A percentile compares a stretch with the other conserved stretches of the same genome.
Evolutionary conservation across 2,888 invertebrate species (phyloP).

Genomic region (Amphimallon solstitiale): DNA sequence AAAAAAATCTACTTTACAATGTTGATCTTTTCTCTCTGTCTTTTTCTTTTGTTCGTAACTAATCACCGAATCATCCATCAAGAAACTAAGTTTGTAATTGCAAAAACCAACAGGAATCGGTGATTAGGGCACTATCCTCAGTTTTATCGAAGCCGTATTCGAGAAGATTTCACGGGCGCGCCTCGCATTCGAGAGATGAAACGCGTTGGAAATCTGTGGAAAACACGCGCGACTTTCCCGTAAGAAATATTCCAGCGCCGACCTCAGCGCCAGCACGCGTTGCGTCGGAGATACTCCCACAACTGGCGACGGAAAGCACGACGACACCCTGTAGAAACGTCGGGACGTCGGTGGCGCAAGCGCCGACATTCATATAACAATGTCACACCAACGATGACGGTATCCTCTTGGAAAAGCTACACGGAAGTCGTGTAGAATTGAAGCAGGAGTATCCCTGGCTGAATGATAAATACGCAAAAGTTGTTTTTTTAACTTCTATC

Average conservation of each 20-base stretch:
- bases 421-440: too few relatives aligned
- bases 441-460: too few relatives aligned
- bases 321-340: constrained; percentile 47
- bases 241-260: neutral
- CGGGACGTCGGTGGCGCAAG: constrained; percentile 45
- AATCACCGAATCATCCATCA: too few relatives aligned
- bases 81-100: too few relatives aligned
- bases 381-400: constrained; percentile 34
- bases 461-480: too few relatives aligned
- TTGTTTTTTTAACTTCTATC: too few relatives aligned
- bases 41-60: neutral
- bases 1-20: constrained; percentile 4
- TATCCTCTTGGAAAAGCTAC: neutral
- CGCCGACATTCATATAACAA: constrained; percentile 33
- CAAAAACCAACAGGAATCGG: too few relatives aligned
- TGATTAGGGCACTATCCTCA: too few relatives aligned
- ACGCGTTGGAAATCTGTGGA: neutral
- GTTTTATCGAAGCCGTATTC: too few relatives aligned
- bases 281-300: constrained; percentile 45
- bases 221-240: constrained; percentile 12
- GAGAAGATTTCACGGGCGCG: too few relatives aligned
- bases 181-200: too few relatives aligned
- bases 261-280: neutral
- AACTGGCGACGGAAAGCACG: constrained; percentile 48
- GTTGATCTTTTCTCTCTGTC: neutral